Base-by-base conservation (phyloP, 2,888 invertebrate genomes). In the Andricus curvator region DNA sequence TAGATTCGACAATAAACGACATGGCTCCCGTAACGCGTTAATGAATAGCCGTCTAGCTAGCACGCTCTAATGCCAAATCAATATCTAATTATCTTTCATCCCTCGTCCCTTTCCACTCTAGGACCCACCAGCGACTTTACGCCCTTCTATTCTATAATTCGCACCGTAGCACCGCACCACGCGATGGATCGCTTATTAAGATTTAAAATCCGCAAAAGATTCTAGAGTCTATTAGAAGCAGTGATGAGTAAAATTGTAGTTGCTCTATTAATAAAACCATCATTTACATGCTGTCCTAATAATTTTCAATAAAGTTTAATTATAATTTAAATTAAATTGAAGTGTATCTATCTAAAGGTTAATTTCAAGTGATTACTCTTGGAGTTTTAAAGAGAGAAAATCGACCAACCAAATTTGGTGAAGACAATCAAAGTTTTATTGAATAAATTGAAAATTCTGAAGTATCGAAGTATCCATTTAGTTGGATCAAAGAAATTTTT, bases 31-130 rank as follows among this genome's bases (percentile, higher is more conserved):
- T 87, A 86, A 86, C 85, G 85, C 87, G 85, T 86, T 87, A 89
- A 89, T 87, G 87, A 88, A 86, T 87, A 83, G 86, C 80, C 86
- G 83, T 84, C 86, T 80, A 56, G 51, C 51, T 74, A 56, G 77
- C 78, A 76, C 81, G 80, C 83, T 81, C 88, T 90, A 91, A 91
- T 90, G 90, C 85, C 85, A 90, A 91, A 90, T 91, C 91, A 88
- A 91, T 91, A 91, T 87, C 87, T 89, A 90, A 91, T 91, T 91
- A 90, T 88, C 90, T 85, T 84, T 85, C 83, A 83, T 82, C 83
- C 66, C 74, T 66, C 78, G 44, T 20, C 33, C 37, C 44, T 68
- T 64, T 78, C 82, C 78, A 37, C 78, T 62, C 41, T 81, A 20
- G 66, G 65, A 77, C 77, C 64, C 77, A 62, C 64, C 77, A 64